phyloP scores from a whole-genome alignment of 2,113 vertebrate species.

The Neolamprologus falcicula region DNA sequence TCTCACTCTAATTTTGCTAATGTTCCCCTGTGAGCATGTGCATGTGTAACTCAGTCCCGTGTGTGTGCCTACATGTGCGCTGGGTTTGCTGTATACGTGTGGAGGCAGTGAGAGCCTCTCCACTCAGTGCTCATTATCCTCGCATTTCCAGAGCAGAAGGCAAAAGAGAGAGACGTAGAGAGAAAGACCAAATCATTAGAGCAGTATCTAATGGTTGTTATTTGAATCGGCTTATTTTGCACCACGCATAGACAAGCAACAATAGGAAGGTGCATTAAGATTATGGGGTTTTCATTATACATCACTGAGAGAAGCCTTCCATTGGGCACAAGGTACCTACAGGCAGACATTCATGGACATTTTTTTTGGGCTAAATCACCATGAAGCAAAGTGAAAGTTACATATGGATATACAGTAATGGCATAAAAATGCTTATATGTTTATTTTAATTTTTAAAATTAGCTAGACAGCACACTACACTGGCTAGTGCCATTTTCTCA shows the following conservation, averaged over 20 bases:
- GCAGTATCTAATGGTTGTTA: background rate
- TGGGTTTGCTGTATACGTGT: background rate
- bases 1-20: constrained; percentile 8
- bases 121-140: constrained; percentile 31
- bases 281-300: background rate
- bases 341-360: background rate
- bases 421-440: background rate
- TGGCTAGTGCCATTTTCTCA: background rate
- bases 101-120: constrained; percentile 2
- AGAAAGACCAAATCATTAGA: background rate
- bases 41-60: background rate
- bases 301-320: background rate
- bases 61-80: background rate
- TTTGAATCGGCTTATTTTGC: background rate
- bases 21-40: background rate
- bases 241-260: background rate
- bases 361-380: background rate
- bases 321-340: background rate
- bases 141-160: background rate
- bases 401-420: background rate
- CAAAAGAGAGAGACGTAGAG: background rate
- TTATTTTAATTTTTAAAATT: background rate
- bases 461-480: background rate
- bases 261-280: background rate
- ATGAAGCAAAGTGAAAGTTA: background rate